Evolutionary conservation across 2,797 vertebrate genomes (phyloP).

Genomic region (Artibeus lituratus): DNA sequence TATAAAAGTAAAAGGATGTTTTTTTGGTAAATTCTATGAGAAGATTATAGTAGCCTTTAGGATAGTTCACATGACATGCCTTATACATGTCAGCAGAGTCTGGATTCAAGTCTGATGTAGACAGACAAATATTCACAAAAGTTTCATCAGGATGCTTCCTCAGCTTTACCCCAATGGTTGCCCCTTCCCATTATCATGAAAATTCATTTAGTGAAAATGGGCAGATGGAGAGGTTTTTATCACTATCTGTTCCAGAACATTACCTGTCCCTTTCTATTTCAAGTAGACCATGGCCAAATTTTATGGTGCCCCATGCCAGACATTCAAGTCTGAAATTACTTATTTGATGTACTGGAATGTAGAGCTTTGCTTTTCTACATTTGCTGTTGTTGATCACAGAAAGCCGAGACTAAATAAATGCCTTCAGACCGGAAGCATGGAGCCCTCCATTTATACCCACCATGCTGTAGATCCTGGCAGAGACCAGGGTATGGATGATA

Average conservation of each 20-base stretch:
- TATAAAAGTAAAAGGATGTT: not conserved
- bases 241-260: not conserved
- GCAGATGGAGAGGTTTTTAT: not conserved
- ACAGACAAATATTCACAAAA: not conserved
- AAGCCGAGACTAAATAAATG: not conserved
- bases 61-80: not conserved
- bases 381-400: not conserved
- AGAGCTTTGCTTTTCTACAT: not conserved
- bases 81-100: not conserved
- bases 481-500: not conserved
- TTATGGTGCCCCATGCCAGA: not conserved
- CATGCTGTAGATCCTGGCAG: not conserved
- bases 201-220: slow-evolving; percentile 19
- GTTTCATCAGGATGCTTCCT: not conserved
- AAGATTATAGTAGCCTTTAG: not conserved
- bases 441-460: not conserved
- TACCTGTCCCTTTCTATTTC: not conserved
- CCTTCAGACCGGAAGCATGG: not conserved
- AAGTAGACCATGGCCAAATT: not conserved
- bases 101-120: not conserved
- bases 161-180: not conserved
- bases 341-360: not conserved
- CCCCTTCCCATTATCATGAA: not conserved
- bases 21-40: slow-evolving; percentile 7
- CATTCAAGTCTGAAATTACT: not conserved